These are phyloP conservation scores for Xiphorhynchus erythropygius DNA, from an alignment of 2,797 vertebrate species.

Conservation along the genomic window DNA sequence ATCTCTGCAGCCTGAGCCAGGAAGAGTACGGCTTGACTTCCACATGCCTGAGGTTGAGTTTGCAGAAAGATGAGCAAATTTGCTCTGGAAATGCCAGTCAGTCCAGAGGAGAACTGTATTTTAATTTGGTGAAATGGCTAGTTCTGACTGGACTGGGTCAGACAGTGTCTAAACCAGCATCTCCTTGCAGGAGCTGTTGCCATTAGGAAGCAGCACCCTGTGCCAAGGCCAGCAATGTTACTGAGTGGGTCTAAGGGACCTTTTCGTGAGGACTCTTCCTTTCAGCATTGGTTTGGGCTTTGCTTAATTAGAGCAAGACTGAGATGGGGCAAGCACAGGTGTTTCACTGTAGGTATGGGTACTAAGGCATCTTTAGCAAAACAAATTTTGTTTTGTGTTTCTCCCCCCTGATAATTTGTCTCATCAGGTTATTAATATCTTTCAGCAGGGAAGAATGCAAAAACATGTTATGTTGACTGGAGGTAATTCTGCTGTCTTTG, in stretches of 20 bases:
- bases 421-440: background rate
- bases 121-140: background rate
- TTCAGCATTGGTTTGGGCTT: background rate
- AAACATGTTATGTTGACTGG: background rate
- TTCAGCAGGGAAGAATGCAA: background rate
- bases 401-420: background rate
- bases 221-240: background rate
- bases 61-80: conserved; percentile 23
- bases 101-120: background rate
- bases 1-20: accelerated
- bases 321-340: background rate
- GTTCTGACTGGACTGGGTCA: background rate
- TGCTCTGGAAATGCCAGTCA: conserved; percentile 9
- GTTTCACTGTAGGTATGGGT: background rate
- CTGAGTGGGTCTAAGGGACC: accelerated
- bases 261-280: background rate
- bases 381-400: background rate
- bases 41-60: background rate
- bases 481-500: background rate
- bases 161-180: background rate
- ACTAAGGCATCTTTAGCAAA: background rate
- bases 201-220: background rate
- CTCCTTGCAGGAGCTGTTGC: background rate
- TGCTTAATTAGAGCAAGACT: background rate
- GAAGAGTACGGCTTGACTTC: background rate